Evolutionary conservation across 35 echinoderm and acorn worm species (phyloP).

Genomic region (Patiria miniata): DNA sequence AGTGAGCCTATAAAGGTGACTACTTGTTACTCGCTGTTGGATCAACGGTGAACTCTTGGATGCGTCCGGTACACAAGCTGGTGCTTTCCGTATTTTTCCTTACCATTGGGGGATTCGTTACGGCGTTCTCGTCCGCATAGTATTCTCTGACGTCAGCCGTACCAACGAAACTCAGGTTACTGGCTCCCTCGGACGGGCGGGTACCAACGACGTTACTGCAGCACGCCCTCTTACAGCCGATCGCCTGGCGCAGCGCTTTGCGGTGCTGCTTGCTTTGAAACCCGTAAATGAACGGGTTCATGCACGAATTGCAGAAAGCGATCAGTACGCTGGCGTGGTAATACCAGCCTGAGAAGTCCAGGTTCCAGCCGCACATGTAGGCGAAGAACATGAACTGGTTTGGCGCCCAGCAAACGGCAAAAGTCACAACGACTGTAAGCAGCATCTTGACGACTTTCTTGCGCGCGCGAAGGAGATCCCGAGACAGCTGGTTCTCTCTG

Average conservation of each 20-base stretch:
- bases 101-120: too few relatives aligned
- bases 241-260: slow-evolving; percentile 14
- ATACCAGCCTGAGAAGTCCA: slow-evolving; percentile 75
- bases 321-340: slow-evolving; percentile 75
- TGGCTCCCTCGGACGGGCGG: neutral
- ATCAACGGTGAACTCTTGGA: too few relatives aligned
- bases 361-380: slow-evolving; percentile 75
- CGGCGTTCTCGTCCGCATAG: neutral
- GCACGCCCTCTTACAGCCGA: too few relatives aligned
- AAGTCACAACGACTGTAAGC: slow-evolving; percentile 70
- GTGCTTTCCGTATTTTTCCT: too few relatives aligned
- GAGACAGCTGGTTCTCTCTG: slow-evolving; percentile 40
- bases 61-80: too few relatives aligned
- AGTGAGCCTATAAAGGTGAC: too few relatives aligned
- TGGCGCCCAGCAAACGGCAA: slow-evolving; percentile 94
- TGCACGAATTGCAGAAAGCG: slow-evolving; percentile 46
- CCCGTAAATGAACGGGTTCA: slow-evolving; percentile 91
- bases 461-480: slow-evolving; percentile 72
- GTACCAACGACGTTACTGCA: neutral
- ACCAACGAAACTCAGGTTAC: neutral
- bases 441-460: slow-evolving; percentile 91
- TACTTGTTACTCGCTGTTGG: too few relatives aligned
- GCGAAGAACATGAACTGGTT: slow-evolving; percentile 93
- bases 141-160: neutral
- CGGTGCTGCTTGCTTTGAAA: slow-evolving; percentile 88